Conservation (phyloP, 2,888 invertebrate genomes). For the Drosophila nr. fundita region DNA sequence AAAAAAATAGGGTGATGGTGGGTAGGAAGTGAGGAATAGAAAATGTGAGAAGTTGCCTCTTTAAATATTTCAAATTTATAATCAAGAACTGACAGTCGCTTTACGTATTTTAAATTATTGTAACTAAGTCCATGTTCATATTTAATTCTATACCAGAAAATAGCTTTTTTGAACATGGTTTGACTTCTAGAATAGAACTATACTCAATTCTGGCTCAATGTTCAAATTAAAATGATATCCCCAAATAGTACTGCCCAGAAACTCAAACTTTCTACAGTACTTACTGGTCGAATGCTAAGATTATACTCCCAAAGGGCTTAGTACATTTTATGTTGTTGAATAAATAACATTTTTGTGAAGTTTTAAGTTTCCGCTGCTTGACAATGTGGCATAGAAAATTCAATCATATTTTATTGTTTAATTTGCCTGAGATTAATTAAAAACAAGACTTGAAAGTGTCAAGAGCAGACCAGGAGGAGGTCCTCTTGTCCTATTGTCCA, state of each 20-base stretch:
- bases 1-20: not conserved
- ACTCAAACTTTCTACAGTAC: not conserved
- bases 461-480: conserved; percentile 19
- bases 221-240: not conserved
- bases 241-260: not conserved
- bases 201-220: not conserved
- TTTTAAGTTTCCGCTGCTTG: conserved; percentile 11
- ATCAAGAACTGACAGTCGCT: not conserved
- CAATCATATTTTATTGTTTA: conserved; percentile 31
- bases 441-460: conserved; percentile 39
- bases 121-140: not conserved
- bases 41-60: conserved; percentile 4
- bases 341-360: not conserved
- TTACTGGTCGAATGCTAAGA: not conserved
- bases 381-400: conserved; percentile 15
- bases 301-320: not conserved
- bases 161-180: not conserved
- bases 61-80: conserved; percentile 30
- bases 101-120: not conserved
- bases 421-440: conserved; percentile 42
- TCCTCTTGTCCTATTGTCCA: not conserved
- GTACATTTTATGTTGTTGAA: not conserved
- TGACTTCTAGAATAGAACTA: not conserved
- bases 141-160: no score
- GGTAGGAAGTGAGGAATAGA: not conserved